Evolutionary conservation across 1,140 invertebrate species (phyloP).

Genomic region (Heliconius nattereri): DNA sequence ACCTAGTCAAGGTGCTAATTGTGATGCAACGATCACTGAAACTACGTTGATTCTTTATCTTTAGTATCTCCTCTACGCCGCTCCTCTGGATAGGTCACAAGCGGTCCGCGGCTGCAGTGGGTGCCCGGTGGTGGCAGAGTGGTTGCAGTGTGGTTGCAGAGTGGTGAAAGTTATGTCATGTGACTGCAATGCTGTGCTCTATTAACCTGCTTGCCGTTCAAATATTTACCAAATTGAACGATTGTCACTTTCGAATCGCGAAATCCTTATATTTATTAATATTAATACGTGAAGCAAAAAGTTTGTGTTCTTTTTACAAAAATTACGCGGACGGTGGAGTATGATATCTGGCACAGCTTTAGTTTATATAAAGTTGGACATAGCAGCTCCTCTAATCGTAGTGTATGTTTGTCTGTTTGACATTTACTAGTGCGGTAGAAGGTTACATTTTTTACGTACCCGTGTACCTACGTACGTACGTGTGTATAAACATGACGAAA

Average conservation of each 20-base stretch:
- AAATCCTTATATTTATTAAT: neutral
- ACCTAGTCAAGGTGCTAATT: conserved; percentile 52
- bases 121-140: neutral
- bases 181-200: neutral
- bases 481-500: neutral
- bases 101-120: neutral
- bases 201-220: neutral
- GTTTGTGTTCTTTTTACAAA: no score
- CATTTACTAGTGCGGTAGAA: neutral
- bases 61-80: neutral
- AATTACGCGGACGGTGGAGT: no score
- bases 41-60: conserved; percentile 4
- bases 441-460: no score
- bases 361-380: no score
- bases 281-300: no score
- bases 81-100: neutral
- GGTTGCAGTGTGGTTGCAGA: neutral
- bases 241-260: conserved; percentile 7
- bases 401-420: neutral
- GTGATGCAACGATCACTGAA: conserved; percentile 48
- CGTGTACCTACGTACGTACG: no score
- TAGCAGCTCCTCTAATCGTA: no score
- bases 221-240: neutral
- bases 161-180: conserved; percentile 7
- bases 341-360: no score